A percentile compares a stretch with the other conserved stretches of the same genome.
Conservation (phyloP, 1,140 invertebrate species). For the Sarcophaga bullata region DNA sequence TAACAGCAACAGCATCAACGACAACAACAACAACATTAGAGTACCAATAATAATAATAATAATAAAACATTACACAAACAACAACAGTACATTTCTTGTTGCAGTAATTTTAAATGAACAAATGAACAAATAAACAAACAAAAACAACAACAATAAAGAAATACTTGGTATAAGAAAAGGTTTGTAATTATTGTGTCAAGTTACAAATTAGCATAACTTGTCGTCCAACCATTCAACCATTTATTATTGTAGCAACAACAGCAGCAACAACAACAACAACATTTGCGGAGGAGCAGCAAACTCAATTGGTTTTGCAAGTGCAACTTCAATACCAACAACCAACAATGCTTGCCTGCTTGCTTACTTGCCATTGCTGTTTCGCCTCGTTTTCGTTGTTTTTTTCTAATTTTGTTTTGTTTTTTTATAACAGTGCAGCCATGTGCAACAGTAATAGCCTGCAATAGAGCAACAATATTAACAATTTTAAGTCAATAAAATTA, state of each 20-base stretch:
- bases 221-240: constrained; percentile 39
- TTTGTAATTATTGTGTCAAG: constrained; percentile 41
- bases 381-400: too few relatives aligned
- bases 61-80: neutral
- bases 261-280: neutral
- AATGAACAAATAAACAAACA: neutral
- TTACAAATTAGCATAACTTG: constrained; percentile 40
- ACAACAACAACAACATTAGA: neutral
- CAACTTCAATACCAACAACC: neutral
- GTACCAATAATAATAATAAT: neutral
- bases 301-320: neutral
- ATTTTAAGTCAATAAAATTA: constrained; percentile 1
- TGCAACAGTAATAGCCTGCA: neutral
- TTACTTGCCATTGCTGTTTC: too few relatives aligned
- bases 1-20: neutral
- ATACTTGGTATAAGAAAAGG: neutral
- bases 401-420: neutral
- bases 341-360: too few relatives aligned
- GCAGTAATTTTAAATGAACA: neutral
- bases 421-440: neutral
- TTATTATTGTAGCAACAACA: neutral
- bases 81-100: neutral
- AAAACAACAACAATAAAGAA: neutral
- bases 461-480: neutral
- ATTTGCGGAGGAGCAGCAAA: constrained; percentile 16